A percentile compares a stretch with the other conserved stretches of the same genome.
phyloP scores from a whole-genome alignment of 2,888 invertebrate species.

The Melieria picta region DNA sequence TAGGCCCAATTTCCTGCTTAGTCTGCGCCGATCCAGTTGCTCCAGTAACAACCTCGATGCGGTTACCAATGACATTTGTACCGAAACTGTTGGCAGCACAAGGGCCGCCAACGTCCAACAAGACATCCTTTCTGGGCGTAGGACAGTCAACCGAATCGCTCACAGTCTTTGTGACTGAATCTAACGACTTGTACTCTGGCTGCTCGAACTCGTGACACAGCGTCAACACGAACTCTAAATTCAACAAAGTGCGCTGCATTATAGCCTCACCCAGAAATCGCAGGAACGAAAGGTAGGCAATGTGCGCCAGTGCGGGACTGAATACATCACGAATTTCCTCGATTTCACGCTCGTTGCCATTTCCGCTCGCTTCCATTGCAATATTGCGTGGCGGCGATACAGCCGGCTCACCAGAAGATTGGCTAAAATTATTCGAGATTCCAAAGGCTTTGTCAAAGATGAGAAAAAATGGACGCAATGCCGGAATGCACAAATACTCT shows the following conservation, averaged over 20 bases:
- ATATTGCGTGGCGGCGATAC: slow-evolving; percentile 44
- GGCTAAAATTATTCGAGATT: slow-evolving; percentile 55
- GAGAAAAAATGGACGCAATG: slow-evolving; percentile 79
- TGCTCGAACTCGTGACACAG: slow-evolving; percentile 81
- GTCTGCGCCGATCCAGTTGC: slow-evolving; percentile 37
- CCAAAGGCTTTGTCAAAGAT: slow-evolving; percentile 78
- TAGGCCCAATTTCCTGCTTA: slow-evolving; percentile 52
- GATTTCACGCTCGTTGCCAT: slow-evolving; percentile 67
- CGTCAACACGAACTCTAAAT: slow-evolving; percentile 79
- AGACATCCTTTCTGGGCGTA: slow-evolving; percentile 17
- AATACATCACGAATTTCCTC: slow-evolving; percentile 86
- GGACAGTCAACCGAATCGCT: slow-evolving; percentile 40
- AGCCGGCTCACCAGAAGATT: slow-evolving; percentile 51
- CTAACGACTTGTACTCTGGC: slow-evolving; percentile 58
- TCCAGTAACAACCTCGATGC: slow-evolving; percentile 75
- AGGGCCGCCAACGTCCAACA: slow-evolving; percentile 30
- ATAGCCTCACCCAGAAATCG: slow-evolving; percentile 77
- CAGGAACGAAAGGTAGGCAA: slow-evolving; percentile 80
- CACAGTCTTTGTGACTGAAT: neutral
- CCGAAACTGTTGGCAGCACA: slow-evolving; percentile 77
- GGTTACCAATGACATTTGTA: slow-evolving; percentile 85
- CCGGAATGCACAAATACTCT: slow-evolving; percentile 77
- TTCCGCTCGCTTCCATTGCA: slow-evolving; percentile 40
- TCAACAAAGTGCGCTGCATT: slow-evolving; percentile 78
- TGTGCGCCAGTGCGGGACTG: slow-evolving; percentile 84